Conservation (phyloP, 2,113 vertebrate species). For the Puma concolor region DNA sequence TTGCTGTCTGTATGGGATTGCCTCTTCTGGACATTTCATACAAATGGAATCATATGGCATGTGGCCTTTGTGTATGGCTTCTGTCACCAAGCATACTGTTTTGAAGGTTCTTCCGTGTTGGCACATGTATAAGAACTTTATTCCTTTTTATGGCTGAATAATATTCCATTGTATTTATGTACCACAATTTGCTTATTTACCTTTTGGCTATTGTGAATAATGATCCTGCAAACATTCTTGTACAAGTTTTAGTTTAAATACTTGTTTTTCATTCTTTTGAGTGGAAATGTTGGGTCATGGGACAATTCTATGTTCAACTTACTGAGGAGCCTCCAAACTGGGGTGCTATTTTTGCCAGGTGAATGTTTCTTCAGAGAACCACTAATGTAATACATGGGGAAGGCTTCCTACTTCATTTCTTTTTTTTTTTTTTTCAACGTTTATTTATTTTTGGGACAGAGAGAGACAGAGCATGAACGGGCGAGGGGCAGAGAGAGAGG, state of each 20-base stretch:
- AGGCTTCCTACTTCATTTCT: background rate
- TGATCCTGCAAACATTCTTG: background rate
- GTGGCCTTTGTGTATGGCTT: background rate
- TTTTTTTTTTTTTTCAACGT: too few relatives aligned
- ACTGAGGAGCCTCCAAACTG: background rate
- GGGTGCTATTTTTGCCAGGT: background rate
- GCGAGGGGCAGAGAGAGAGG: too few relatives aligned
- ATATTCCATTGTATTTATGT: background rate
- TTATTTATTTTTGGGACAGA: too few relatives aligned
- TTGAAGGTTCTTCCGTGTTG: background rate
- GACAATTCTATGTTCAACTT: background rate
- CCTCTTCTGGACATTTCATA: background rate
- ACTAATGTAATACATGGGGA: background rate
- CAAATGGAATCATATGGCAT: background rate
- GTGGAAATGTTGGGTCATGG: background rate
- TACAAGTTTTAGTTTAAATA: background rate
- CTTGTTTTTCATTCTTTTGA: background rate
- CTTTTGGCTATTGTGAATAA: background rate
- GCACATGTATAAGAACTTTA: background rate
- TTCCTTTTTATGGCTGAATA: conserved; percentile 1
- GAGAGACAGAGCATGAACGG: too few relatives aligned
- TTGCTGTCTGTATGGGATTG: background rate
- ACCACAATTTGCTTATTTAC: background rate
- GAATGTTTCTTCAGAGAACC: background rate
- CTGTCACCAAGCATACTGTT: background rate